phyloP scores from a whole-genome alignment of 2,113 vertebrate species.

The Paradoxurus hermaphroditus region DNA sequence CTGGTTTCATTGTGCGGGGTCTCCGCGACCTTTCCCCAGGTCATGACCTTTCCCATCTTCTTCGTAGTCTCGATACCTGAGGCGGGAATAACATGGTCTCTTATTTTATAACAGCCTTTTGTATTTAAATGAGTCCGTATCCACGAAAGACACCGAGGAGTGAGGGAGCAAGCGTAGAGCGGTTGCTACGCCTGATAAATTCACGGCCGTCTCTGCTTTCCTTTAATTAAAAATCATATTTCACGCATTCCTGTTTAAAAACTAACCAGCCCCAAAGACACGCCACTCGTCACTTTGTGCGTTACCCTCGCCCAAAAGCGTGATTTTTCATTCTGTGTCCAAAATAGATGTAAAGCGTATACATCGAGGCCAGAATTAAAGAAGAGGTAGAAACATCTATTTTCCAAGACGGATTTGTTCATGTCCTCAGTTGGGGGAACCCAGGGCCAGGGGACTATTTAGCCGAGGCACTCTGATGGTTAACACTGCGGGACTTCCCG shows the following conservation, averaged over 20 bases:
- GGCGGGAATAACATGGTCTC: neutral
- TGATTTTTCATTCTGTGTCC: slow-evolving; percentile 51
- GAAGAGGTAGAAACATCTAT: neutral
- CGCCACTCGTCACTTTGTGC: neutral
- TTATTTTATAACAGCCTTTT: neutral
- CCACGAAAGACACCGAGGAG: slow-evolving; percentile 5
- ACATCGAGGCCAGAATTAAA: slow-evolving; percentile 13
- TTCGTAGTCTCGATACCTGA: slow-evolving; percentile 8
- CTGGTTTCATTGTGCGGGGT: neutral
- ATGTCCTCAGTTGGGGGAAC: neutral
- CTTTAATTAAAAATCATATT: slow-evolving; percentile 66
- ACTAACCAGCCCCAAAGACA: slow-evolving; percentile 25
- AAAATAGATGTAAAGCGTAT: slow-evolving; percentile 17
- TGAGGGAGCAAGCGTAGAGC: slow-evolving; percentile 1
- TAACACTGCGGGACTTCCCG: neutral
- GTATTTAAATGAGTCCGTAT: neutral
- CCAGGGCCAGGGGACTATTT: neutral
- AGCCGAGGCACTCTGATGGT: neutral
- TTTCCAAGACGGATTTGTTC: slow-evolving; percentile 6
- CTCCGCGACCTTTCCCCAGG: neutral
- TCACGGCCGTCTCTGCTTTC: slow-evolving; percentile 53
- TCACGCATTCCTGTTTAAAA: slow-evolving; percentile 54
- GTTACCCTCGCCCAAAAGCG: neutral
- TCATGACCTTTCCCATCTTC: neutral
- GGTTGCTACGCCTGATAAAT: slow-evolving; percentile 18